Conservation (phyloP, 1,140 invertebrate genomes). For the Scaptomyza montana region DNA sequence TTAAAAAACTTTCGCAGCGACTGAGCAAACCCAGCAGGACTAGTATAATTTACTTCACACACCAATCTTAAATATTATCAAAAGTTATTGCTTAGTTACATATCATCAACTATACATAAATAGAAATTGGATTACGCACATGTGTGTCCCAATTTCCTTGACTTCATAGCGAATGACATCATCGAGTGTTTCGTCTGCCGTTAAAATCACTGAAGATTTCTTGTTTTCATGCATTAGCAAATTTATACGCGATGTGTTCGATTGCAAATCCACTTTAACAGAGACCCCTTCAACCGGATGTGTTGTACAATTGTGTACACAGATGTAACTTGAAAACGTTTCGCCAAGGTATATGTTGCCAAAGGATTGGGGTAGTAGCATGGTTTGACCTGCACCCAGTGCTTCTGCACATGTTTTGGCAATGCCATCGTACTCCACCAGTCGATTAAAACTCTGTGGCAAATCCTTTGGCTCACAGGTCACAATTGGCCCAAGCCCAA, state of each 20-base stretch:
- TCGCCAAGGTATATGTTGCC: conserved; percentile 94
- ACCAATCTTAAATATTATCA: conserved; percentile 88
- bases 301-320: conserved; percentile 97
- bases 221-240: conserved; percentile 87
- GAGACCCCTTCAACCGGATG: conserved; percentile 91
- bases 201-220: conserved; percentile 87
- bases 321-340: conserved; percentile 98
- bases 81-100: background rate
- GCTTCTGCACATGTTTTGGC: conserved; percentile 87
- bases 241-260: conserved; percentile 92
- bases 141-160: conserved; percentile 98
- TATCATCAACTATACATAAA: background rate
- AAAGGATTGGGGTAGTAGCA: conserved; percentile 97
- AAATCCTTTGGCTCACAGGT: conserved; percentile 61
- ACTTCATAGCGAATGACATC: conserved; percentile 99
- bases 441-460: conserved; percentile 42
- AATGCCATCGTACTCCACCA: conserved; percentile 50
- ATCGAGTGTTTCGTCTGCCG: conserved; percentile 94
- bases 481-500: conserved; percentile 59
- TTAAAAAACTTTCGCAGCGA: conserved; percentile 98
- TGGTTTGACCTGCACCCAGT: conserved; percentile 93
- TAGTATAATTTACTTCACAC: conserved; percentile 96
- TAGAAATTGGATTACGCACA: conserved; percentile 86
- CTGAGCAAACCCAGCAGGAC: conserved; percentile 88
- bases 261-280: conserved; percentile 96